Percentiles rank a stretch among this genome's conserved stretches.
Evolutionary conservation across 2,113 vertebrate species (phyloP).

Genomic region (Macquaria australasica): DNA sequence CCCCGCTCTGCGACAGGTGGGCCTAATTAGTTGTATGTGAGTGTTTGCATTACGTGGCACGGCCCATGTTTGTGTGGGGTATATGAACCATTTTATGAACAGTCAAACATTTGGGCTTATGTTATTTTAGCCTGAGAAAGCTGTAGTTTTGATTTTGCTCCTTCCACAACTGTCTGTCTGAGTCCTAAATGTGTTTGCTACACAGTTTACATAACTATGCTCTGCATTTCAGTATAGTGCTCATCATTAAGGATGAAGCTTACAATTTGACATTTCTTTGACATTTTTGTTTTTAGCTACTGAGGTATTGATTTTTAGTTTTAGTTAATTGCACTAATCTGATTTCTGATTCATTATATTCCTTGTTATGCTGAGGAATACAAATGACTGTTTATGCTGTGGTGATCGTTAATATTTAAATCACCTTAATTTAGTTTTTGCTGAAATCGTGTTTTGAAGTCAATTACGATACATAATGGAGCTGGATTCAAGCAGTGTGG

Average conservation of each 20-base stretch:
- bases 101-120: constrained; percentile 12
- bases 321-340: background rate
- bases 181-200: constrained; percentile 10
- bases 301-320: background rate
- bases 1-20: constrained; percentile 43
- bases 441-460: constrained; percentile 11
- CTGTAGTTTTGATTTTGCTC: constrained; percentile 13
- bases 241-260: background rate
- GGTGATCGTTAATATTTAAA: background rate
- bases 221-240: background rate
- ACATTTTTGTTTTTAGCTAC: background rate
- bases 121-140: constrained; percentile 15
- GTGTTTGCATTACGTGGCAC: background rate
- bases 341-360: constrained; percentile 4
- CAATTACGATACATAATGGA: constrained; percentile 2
- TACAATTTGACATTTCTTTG: background rate
- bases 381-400: background rate
- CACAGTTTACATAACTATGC: constrained; percentile 27
- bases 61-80: constrained; percentile 4
- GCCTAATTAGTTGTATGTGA: constrained; percentile 39
- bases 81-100: constrained; percentile 2
- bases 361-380: background rate
- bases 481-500: background rate
- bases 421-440: background rate
- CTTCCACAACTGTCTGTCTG: background rate